Base-by-base conservation (phyloP, 2,113 vertebrate species). In the Sceloporus undulatus region DNA sequence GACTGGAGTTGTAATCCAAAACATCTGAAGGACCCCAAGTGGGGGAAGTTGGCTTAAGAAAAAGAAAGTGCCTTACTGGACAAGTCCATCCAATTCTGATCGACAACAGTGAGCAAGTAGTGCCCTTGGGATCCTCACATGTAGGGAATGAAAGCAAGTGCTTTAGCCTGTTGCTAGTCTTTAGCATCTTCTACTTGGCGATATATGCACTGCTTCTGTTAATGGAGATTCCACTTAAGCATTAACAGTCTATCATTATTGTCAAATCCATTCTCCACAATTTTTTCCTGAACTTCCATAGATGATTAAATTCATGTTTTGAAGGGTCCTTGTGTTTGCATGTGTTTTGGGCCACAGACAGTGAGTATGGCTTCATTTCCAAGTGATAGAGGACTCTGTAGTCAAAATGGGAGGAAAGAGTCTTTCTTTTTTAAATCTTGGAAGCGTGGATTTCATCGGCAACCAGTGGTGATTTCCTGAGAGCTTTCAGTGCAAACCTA, bases 391-490 rank as follows among this genome's bases (percentile, higher is more conserved):
- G 92, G 92, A 91, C 84, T 93, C 93, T 1, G 21, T 14, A 38
- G 70, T 18, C 71, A 54, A 19, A 52, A 86, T n/a, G 9, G 25
- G 92, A 92, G 59, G 88, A 93, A 88, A 88, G 93, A 88, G 90
- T 90, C 59, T 62, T 62, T 59, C 14, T 14, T 62, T 7, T n/a
- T 14, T 87, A 71, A 91, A 95, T 96, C 95, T 96, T 95, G 95
- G 96, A 95, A 95, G 89, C 91, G 89, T 4, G 92, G 92, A 90
- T 91, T 62, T 90, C 85, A 29, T 70, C 93, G 93, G 94, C 94
- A 95, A 90, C 93, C 74, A 84, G 27, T 84, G 95, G 94, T 94
- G 94, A 93, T 96, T 96, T 96, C 96, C 95, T 91, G 88, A 81
- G 93, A 95, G 86, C 94, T 93, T 77, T 87, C 94, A 92, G 68